Evolutionary conservation across 2,113 vertebrate genomes (phyloP).

Genomic region (Arizona elegans): DNA sequence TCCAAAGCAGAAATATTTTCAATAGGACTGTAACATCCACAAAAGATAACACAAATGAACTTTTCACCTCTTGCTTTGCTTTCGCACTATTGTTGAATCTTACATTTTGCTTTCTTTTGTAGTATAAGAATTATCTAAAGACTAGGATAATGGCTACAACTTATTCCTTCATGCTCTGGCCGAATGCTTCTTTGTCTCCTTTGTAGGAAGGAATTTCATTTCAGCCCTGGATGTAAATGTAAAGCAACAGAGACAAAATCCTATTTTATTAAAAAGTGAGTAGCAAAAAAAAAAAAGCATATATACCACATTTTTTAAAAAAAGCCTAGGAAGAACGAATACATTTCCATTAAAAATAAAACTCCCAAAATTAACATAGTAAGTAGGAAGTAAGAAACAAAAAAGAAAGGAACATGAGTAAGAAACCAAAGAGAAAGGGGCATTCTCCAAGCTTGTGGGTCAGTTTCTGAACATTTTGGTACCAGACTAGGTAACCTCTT

Average conservation of each 20-base stretch:
- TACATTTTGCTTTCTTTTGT: neutral
- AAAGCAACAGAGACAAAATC: slow-evolving; percentile 9
- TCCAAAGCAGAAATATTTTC: neutral
- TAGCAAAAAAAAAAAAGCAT: neutral
- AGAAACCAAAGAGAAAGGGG: neutral
- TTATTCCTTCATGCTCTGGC: neutral
- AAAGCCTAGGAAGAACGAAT: neutral
- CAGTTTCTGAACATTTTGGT: too few species aligned
- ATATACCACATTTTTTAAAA: neutral
- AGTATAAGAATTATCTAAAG: slow-evolving; percentile 8
- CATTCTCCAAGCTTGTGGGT: too few species aligned
- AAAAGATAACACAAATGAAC: neutral
- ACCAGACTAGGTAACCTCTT: too few species aligned
- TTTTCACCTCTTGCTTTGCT: neutral
- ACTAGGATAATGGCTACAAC: neutral
- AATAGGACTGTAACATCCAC: slow-evolving; percentile 1
- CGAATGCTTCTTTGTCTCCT: neutral
- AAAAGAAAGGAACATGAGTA: neutral
- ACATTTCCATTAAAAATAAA: neutral
- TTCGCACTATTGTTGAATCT: neutral
- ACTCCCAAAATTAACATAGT: neutral
- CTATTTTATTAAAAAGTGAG: slow-evolving; percentile 9
- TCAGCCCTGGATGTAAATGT: neutral
- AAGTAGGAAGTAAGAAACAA: neutral
- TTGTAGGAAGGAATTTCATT: slow-evolving; percentile 13